Percentiles rank a stretch among this genome's conserved stretches.
Conservation (phyloP, 2,888 invertebrate genomes). For the Calliphora vomitoria region DNA sequence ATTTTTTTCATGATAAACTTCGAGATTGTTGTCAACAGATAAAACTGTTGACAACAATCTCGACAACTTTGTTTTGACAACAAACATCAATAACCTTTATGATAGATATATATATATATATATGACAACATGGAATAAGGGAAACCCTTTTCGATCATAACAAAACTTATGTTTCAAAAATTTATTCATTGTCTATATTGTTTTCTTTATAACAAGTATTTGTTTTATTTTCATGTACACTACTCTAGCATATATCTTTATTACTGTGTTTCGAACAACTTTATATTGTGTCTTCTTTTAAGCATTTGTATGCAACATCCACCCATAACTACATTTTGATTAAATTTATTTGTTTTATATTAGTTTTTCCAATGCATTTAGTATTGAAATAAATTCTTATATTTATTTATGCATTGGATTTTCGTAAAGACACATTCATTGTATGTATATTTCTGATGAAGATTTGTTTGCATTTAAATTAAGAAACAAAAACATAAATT, state of each 20-base stretch:
- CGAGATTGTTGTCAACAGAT: too few relatives aligned
- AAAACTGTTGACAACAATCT: too few relatives aligned
- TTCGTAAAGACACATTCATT: neutral
- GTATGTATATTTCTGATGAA: constrained; percentile 8
- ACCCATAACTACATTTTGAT: constrained; percentile 31
- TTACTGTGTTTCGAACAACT: too few relatives aligned
- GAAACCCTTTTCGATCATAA: neutral
- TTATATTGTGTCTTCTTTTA: neutral
- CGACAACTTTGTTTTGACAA: too few relatives aligned
- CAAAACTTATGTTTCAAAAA: neutral
- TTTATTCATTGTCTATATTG: constrained; percentile 57
- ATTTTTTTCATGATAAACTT: too few relatives aligned
- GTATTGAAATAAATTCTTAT: constrained; percentile 20
- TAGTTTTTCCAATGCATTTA: neutral
- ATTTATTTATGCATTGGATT: constrained; percentile 40
- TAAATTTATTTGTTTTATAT: constrained; percentile 41
- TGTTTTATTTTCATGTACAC: neutral
- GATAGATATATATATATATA: too few relatives aligned
- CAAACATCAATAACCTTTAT: too few relatives aligned
- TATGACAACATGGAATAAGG: neutral
- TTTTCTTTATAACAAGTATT: constrained; percentile 26
- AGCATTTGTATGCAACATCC: constrained; percentile 9
- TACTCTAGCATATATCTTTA: neutral
- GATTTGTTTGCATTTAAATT: constrained; percentile 37
- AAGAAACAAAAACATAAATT: constrained; percentile 28